These are phyloP conservation scores for Melozone crissalis DNA, from an alignment of 2,113 vertebrate genomes.

Conservation along the genomic window DNA sequence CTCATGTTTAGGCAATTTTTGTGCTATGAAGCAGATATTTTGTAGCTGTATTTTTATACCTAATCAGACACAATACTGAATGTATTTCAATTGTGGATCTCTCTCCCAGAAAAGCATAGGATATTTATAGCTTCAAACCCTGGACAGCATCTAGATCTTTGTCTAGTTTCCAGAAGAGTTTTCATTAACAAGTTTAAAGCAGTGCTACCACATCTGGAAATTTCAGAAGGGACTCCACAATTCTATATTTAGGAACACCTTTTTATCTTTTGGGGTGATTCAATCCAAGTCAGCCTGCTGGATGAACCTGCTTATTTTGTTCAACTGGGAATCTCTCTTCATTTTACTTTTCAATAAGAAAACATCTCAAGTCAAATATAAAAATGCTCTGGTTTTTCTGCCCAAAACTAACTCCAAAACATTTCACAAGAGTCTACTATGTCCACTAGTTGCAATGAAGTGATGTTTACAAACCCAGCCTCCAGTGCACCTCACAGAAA, in stretches of 20 bases:
- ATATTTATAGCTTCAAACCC: neutral
- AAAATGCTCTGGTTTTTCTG: neutral
- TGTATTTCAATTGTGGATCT: neutral
- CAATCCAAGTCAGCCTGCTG: neutral
- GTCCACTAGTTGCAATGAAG: neutral
- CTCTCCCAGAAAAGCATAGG: neutral
- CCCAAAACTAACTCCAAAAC: neutral
- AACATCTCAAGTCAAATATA: neutral
- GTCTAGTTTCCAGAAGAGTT: neutral
- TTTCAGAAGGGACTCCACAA: neutral
- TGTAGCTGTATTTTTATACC: neutral
- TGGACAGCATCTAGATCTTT: neutral
- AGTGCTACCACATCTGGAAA: neutral
- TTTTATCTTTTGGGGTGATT: neutral
- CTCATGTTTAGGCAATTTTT: neutral
- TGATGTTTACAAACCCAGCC: neutral
- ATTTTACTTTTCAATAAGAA: neutral
- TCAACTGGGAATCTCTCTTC: neutral
- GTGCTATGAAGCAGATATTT: neutral
- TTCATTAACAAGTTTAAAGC: neutral
- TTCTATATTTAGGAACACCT: neutral
- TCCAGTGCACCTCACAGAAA: neutral
- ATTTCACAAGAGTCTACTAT: neutral
- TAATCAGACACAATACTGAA: neutral
- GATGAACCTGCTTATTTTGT: neutral